phyloP scores from a whole-genome alignment of 2,113 vertebrate species.

The Andinoacara biseriatus region DNA sequence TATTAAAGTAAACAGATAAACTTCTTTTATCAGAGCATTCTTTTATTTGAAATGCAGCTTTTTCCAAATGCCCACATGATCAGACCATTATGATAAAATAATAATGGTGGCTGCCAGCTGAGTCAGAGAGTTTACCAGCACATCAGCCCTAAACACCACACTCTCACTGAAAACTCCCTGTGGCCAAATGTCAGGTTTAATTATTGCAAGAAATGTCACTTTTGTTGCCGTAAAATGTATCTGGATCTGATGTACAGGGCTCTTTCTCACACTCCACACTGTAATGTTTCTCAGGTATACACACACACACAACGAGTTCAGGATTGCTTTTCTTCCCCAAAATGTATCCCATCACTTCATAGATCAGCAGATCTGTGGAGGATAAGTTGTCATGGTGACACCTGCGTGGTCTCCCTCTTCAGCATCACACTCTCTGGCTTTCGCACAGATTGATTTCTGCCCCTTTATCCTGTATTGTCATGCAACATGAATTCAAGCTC shows the following conservation, averaged over 20 bases:
- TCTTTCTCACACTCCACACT: neutral
- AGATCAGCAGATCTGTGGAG: slow-evolving; percentile 3
- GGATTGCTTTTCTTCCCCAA: neutral
- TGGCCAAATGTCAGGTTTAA: slow-evolving; percentile 3
- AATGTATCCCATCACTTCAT: neutral
- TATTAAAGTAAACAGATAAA: neutral
- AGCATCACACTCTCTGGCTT: neutral
- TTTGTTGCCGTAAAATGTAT: neutral
- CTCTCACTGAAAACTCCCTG: neutral
- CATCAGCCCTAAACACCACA: neutral
- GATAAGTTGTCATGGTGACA: slow-evolving; percentile 23
- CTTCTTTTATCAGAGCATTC: neutral
- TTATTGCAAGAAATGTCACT: neutral
- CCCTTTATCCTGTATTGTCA: neutral
- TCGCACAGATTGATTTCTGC: neutral
- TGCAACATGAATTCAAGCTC: neutral
- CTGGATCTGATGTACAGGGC: neutral
- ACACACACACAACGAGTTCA: neutral
- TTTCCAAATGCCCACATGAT: neutral
- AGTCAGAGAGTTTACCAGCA: neutral
- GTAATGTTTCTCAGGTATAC: neutral
- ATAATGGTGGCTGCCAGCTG: neutral
- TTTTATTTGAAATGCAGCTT: neutral
- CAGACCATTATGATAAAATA: no score
- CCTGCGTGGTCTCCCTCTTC: neutral